Conservation (phyloP, 2,113 vertebrate genomes). For the Coptodon bakossiorum region DNA sequence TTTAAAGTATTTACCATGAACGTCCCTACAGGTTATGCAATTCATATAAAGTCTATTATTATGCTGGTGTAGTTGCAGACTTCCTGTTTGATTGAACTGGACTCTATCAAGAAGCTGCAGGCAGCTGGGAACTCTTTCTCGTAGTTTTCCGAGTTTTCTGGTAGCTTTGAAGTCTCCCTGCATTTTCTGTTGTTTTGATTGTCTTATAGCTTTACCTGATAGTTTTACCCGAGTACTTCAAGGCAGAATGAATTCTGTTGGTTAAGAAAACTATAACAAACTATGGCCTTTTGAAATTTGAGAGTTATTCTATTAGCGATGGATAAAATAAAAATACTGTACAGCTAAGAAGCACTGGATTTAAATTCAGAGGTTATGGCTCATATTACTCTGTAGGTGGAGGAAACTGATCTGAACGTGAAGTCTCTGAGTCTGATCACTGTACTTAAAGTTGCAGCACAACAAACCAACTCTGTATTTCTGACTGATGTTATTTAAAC, state of each 20-base stretch:
- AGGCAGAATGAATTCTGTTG: accelerated
- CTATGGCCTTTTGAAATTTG: neutral
- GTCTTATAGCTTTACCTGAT: neutral
- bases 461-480: neutral
- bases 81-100: neutral
- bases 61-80: neutral
- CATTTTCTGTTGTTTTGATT: neutral
- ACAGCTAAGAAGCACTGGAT: neutral
- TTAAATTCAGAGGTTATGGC: neutral
- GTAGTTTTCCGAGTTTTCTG: neutral
- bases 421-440: neutral
- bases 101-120: neutral
- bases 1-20: neutral
- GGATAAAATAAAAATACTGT: neutral
- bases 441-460: neutral
- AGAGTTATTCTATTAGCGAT: accelerated
- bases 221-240: neutral
- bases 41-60: too few species aligned
- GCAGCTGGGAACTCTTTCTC: neutral
- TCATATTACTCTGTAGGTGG: neutral
- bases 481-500: neutral
- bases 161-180: neutral
- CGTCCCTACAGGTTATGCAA: accelerated
- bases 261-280: neutral
- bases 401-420: neutral